Conservation (phyloP, 2,888 invertebrate species). For the Amiota mariae region DNA sequence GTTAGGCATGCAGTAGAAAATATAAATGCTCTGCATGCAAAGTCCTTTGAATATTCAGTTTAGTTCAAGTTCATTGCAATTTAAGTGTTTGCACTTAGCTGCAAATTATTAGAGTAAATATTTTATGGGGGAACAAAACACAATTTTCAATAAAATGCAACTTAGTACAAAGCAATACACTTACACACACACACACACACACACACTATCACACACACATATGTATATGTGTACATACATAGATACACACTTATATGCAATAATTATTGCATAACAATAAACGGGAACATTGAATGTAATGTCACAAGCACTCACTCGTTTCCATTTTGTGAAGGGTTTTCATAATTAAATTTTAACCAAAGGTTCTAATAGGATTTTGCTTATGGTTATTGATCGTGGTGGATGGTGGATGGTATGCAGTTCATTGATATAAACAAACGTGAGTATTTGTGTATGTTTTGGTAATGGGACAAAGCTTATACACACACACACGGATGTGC, state of each 20-base stretch:
- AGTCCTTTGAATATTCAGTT: too few relatives aligned
- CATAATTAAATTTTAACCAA: conserved; percentile 42
- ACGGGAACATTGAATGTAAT: too few relatives aligned
- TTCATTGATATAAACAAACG: conserved; percentile 5
- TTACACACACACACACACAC: too few relatives aligned
- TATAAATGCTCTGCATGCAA: too few relatives aligned
- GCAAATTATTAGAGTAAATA: too few relatives aligned
- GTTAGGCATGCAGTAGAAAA: not conserved
- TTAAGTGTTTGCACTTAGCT: too few relatives aligned
- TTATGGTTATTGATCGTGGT: conserved; percentile 3
- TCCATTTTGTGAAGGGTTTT: conserved; percentile 1
- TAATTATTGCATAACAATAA: too few relatives aligned
- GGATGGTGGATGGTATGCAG: not conserved
- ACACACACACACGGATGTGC: not conserved
- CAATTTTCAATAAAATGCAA: not conserved
- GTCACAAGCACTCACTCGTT: too few relatives aligned
- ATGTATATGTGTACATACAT: too few relatives aligned
- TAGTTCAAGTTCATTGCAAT: too few relatives aligned
- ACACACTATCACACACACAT: not conserved
- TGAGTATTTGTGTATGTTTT: not conserved
- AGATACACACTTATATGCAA: too few relatives aligned
- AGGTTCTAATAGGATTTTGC: conserved; percentile 48
- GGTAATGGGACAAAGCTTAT: not conserved
- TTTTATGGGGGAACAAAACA: not conserved
- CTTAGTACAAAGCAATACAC: too few relatives aligned